These are phyloP conservation scores for Bombus picipes DNA, from an alignment of 1,140 invertebrate species.

Conservation along the genomic window DNA sequence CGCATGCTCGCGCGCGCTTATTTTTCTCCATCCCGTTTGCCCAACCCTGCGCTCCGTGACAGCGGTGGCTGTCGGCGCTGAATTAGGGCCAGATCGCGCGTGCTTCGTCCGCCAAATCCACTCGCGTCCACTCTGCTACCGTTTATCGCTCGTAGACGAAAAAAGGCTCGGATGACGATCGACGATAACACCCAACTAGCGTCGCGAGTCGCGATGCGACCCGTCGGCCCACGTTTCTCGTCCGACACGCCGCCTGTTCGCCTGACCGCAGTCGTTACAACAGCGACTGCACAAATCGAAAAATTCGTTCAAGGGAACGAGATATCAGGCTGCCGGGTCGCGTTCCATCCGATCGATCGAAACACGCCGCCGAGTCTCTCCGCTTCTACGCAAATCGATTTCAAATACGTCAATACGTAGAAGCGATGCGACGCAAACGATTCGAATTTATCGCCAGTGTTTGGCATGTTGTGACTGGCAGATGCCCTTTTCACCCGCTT, in stretches of 20 bases:
- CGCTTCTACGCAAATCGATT: background rate
- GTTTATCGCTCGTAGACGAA: constrained; percentile 21
- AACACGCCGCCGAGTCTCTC: too few relatives aligned
- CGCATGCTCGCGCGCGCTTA: background rate
- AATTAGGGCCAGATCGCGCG: background rate
- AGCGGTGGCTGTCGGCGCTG: rapidly evolving
- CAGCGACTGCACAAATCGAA: too few relatives aligned
- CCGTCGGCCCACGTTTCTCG: background rate
- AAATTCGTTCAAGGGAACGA: background rate
- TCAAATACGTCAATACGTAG: background rate
- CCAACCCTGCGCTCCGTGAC: background rate
- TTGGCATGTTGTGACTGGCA: constrained; percentile 55
- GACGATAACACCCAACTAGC: background rate
- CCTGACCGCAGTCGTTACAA: too few relatives aligned
- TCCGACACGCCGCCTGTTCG: too few relatives aligned
- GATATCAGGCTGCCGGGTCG: too few relatives aligned
- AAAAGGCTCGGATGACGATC: constrained; percentile 3
- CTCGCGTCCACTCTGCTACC: too few relatives aligned
- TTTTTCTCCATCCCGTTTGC: background rate
- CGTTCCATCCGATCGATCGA: too few relatives aligned
- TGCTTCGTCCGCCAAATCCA: background rate
- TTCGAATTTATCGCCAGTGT: constrained; percentile 19
- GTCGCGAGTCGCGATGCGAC: too few relatives aligned
- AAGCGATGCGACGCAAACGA: background rate
- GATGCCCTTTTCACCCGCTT: constrained; percentile 59